Percentiles rank a stretch among this genome's conserved stretches.
These are phyloP conservation scores for Asarcornis scutulata DNA, from an alignment of 2,113 vertebrate genomes.

Conservation along the genomic window DNA sequence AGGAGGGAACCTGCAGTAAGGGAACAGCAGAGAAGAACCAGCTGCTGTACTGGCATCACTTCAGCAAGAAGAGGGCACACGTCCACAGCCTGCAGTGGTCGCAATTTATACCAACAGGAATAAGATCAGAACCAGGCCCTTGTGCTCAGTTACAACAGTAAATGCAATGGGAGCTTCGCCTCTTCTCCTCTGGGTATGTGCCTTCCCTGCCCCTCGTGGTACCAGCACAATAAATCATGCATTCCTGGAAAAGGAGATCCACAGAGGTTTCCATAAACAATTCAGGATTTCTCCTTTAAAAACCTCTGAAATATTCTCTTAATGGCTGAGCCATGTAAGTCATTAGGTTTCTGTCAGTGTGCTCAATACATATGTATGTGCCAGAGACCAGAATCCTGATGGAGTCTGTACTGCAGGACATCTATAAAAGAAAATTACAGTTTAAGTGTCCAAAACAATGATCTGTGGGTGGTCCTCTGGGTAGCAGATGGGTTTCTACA, in stretches of 20 bases:
- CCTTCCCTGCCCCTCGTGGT: background rate
- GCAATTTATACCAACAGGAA: background rate
- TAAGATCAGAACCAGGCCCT: constrained; percentile 7
- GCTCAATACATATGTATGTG: constrained; percentile 58
- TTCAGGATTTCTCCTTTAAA: constrained; percentile 56
- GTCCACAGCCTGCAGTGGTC: background rate
- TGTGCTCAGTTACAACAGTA: background rate
- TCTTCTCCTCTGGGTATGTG: background rate
- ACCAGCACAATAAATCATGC: constrained; percentile 50
- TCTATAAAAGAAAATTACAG: constrained; percentile 57
- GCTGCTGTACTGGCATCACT: background rate
- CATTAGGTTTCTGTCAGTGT: constrained; percentile 61
- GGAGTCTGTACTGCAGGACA: constrained; percentile 63
- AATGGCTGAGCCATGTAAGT: constrained; percentile 48
- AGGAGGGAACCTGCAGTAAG: background rate
- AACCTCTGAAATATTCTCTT: constrained; percentile 46
- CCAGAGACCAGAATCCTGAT: constrained; percentile 69
- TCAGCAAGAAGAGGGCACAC: background rate
- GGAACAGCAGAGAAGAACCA: background rate
- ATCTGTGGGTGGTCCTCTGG: constrained; percentile 68
- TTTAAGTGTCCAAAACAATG: constrained; percentile 71
- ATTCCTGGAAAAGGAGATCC: constrained; percentile 53
- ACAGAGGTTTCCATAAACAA: constrained; percentile 49
- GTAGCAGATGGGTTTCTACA: constrained; percentile 53
- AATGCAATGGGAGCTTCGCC: background rate